Conservation (phyloP, 2,888 invertebrate species). For the Clitarchus hookeri region DNA sequence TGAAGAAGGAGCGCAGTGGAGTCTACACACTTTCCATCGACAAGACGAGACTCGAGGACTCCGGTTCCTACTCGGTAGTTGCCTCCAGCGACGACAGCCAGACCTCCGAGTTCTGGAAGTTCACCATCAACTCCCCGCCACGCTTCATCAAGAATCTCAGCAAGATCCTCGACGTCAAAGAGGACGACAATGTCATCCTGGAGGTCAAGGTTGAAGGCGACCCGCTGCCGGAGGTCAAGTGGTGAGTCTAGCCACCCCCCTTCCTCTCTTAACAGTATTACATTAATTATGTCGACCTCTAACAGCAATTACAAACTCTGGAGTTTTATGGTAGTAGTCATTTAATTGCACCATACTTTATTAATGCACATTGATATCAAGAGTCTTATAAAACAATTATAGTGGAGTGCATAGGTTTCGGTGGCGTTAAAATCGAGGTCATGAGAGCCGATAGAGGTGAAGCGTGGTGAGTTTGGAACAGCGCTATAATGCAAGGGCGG, state of each 20-base stretch:
- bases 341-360: no score
- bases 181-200: constrained; percentile 76
- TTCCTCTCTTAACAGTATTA: no score
- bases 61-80: constrained; percentile 80
- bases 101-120: constrained; percentile 88
- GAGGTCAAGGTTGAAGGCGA: constrained; percentile 79
- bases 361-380: no score
- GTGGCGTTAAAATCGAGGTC: no score
- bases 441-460: no score
- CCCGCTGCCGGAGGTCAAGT: constrained; percentile 81
- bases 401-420: no score
- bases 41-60: constrained; percentile 74
- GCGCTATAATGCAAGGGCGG: no score
- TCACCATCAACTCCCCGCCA: constrained; percentile 82
- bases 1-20: constrained; percentile 67
- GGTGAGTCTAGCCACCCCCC: constrained; percentile 60
- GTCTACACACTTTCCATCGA: constrained; percentile 72
- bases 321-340: no score
- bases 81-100: constrained; percentile 87
- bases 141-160: constrained; percentile 72
- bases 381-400: no score
- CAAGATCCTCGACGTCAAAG: constrained; percentile 68
- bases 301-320: no score
- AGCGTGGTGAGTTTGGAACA: no score
- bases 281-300: no score